Percentiles rank a stretch among this genome's conserved stretches.
These are phyloP conservation scores for Drosophila ficusphila DNA, from an alignment of 1,140 invertebrate species.

Conservation along the genomic window DNA sequence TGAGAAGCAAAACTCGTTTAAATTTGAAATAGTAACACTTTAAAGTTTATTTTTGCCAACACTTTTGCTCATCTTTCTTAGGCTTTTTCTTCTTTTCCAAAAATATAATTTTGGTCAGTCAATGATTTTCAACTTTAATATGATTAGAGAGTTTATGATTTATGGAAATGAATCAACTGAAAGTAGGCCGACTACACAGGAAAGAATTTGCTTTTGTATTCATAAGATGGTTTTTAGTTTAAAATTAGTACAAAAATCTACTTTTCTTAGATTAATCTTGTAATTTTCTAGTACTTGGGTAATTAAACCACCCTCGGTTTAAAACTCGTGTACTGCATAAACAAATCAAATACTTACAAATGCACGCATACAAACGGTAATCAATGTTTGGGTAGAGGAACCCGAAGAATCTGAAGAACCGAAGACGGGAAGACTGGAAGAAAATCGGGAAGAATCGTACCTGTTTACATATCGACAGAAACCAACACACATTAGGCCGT, in stretches of 20 bases:
- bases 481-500: no score
- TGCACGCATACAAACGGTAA: constrained; percentile 73
- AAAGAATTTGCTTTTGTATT: no score
- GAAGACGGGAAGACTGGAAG: constrained; percentile 39
- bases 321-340: not conserved
- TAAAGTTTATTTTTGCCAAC: not conserved
- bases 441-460: constrained; percentile 46
- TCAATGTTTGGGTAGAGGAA: constrained; percentile 68
- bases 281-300: not conserved
- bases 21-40: not conserved
- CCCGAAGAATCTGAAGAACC: constrained; percentile 34
- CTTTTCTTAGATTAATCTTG: no score
- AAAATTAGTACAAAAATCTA: no score
- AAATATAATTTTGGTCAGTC: not conserved
- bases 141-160: not conserved
- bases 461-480: constrained; percentile 13
- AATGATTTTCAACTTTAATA: not conserved
- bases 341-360: constrained; percentile 14
- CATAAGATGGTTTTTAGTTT: no score
- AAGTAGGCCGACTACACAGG: not conserved
- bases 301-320: constrained; percentile 35
- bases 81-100: not conserved
- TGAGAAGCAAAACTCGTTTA: not conserved
- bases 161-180: not conserved
- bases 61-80: not conserved